These are phyloP conservation scores for Micropoecilia bifurca DNA, from an alignment of 2,797 vertebrate genomes.

Conservation along the genomic window DNA sequence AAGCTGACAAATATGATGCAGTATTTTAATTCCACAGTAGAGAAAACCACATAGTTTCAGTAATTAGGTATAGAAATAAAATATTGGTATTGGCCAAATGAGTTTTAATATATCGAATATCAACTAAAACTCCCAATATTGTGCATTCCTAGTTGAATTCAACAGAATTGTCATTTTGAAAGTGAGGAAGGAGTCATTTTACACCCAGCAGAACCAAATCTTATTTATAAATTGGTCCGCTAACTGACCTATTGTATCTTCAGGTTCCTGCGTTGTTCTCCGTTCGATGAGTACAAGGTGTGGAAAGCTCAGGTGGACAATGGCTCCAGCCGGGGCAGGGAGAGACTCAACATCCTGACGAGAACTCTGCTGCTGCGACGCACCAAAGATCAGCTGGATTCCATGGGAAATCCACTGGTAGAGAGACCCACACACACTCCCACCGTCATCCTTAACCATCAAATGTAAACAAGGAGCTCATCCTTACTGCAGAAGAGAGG, in stretches of 20 bases:
- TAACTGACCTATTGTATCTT: neutral
- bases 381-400: constrained; percentile 89
- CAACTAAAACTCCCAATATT: too few species aligned
- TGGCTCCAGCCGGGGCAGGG: constrained; percentile 89
- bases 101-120: too few species aligned
- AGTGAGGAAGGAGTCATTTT: neutral
- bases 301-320: constrained; percentile 98
- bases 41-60: too few species aligned
- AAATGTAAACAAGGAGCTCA: neutral
- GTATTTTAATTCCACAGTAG: too few species aligned
- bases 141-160: too few species aligned
- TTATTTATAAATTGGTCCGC: neutral
- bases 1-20: too few species aligned
- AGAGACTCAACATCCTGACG: constrained; percentile 92
- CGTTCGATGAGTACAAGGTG: constrained; percentile 92
- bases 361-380: constrained; percentile 89
- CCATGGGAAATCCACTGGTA: constrained; percentile 90
- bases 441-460: neutral
- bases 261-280: constrained; percentile 94
- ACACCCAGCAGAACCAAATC: neutral
- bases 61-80: too few species aligned
- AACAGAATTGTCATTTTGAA: neutral
- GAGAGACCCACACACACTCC: neutral
- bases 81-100: too few species aligned
- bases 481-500: neutral